phyloP scores from a whole-genome alignment of 2,113 vertebrate species.

The Pavo muticus region DNA sequence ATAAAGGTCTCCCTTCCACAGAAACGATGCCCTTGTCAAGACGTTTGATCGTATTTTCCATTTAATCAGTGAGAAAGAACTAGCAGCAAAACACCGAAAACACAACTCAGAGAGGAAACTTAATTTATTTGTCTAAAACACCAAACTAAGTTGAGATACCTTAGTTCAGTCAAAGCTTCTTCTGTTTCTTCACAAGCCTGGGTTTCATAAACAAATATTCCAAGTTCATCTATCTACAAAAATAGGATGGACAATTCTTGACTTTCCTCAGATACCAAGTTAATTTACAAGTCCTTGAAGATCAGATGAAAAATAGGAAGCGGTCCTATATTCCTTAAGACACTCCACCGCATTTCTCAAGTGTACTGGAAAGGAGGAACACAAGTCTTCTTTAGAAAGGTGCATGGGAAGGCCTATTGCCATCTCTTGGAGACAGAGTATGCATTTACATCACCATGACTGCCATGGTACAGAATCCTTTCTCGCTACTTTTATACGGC shows the following conservation, averaged over 20 bases:
- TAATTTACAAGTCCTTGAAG: conserved; percentile 71
- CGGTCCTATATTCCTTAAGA: conserved; percentile 60
- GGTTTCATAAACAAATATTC: conserved; percentile 67
- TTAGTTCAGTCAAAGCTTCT: conserved; percentile 68
- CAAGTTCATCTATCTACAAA: conserved; percentile 74
- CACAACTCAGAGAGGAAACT: conserved; percentile 67
- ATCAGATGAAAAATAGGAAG: conserved; percentile 62
- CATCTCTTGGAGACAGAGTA: conserved; percentile 75
- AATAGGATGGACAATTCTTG: conserved; percentile 70
- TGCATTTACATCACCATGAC: conserved; percentile 64
- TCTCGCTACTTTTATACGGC: conserved; percentile 66
- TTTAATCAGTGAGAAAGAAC: conserved; percentile 42
- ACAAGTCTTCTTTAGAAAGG: conserved; percentile 64
- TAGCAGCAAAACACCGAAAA: conserved; percentile 75
- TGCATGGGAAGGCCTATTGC: conserved; percentile 66
- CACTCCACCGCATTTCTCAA: conserved; percentile 59
- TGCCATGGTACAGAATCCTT: conserved; percentile 63
- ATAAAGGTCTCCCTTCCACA: background rate
- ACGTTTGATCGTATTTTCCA: conserved; percentile 18
- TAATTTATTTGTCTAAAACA: conserved; percentile 77
- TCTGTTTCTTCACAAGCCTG: conserved; percentile 59
- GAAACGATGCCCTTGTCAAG: conserved; percentile 18
- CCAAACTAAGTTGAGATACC: conserved; percentile 69
- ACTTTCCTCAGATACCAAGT: conserved; percentile 60
- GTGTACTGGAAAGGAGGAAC: conserved; percentile 63